Evolutionary conservation across 2,888 invertebrate species (phyloP).

Genomic region (Morpho achilles): DNA sequence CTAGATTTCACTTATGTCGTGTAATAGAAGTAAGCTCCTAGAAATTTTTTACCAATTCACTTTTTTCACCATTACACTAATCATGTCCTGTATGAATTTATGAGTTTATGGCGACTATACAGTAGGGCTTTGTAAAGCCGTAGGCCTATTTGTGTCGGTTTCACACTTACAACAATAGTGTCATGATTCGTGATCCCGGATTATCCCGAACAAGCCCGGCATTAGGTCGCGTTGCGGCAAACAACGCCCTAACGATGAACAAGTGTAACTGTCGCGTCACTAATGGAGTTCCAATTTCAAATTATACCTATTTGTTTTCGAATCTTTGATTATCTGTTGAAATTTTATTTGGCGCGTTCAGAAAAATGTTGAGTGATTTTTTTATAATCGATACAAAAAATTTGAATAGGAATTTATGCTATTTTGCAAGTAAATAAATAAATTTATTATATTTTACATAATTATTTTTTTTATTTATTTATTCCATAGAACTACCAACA

Average conservation of each 20-base stretch:
- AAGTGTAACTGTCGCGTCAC: slow-evolving; percentile 53
- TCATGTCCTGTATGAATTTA: neutral
- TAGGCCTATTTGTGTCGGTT: slow-evolving; percentile 78
- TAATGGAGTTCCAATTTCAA: slow-evolving; percentile 65
- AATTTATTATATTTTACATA: too few relatives aligned
- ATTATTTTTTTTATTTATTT: too few relatives aligned
- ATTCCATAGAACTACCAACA: too few relatives aligned
- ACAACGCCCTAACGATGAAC: slow-evolving; percentile 70
- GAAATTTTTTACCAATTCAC: too few relatives aligned
- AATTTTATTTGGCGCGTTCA: neutral
- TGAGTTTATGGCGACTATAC: neutral
- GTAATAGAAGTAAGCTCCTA: too few relatives aligned
- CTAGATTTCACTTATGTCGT: too few relatives aligned
- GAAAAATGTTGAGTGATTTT: neutral
- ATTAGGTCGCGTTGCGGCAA: slow-evolving; percentile 75
- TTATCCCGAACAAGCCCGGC: slow-evolving; percentile 68
- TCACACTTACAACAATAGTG: slow-evolving; percentile 80
- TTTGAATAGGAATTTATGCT: too few relatives aligned
- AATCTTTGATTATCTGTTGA: slow-evolving; percentile 1
- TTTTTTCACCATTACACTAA: neutral
- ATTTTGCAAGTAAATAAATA: neutral
- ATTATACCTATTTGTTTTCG: slow-evolving; percentile 27
- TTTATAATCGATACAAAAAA: too few relatives aligned
- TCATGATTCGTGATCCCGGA: slow-evolving; percentile 78
- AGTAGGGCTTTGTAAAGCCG: slow-evolving; percentile 49